These are phyloP conservation scores for Oryzias celebensis DNA, from an alignment of 2,113 vertebrate genomes.

Conservation along the genomic window DNA sequence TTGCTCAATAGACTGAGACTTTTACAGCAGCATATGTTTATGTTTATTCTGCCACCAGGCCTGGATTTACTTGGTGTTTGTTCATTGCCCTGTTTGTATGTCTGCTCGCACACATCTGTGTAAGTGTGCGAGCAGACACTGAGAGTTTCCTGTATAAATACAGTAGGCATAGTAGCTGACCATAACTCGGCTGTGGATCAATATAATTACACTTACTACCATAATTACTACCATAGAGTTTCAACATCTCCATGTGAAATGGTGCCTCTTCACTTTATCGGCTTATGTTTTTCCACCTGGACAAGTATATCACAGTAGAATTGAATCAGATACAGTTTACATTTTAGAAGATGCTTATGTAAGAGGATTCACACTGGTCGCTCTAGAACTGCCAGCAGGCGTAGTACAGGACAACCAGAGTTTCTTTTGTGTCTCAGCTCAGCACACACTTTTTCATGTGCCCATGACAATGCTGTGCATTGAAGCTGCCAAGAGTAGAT, in stretches of 20 bases:
- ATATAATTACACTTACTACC: no score
- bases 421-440: not conserved
- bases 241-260: no score
- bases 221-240: no score
- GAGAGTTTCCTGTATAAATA: constrained; percentile 3
- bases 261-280: no score
- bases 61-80: constrained; percentile 1
- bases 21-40: constrained; percentile 8
- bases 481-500: not conserved
- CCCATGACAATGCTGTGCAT: not conserved
- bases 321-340: constrained; percentile 44
- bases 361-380: constrained; percentile 37
- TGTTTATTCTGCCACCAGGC: not conserved
- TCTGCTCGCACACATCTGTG: constrained; percentile 3
- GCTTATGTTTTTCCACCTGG: no score
- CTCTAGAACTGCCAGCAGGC: constrained; percentile 19
- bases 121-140: not conserved
- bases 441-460: not conserved
- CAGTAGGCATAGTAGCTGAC: not conserved
- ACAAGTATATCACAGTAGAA: constrained; percentile 26
- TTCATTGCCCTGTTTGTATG: not conserved
- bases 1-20: no score
- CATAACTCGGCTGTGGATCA: constrained; percentile 3
- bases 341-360: constrained; percentile 39
- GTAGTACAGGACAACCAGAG: not conserved